Conservation (phyloP, 2,113 vertebrate species). For the Ptilorrhoa leucosticta region DNA sequence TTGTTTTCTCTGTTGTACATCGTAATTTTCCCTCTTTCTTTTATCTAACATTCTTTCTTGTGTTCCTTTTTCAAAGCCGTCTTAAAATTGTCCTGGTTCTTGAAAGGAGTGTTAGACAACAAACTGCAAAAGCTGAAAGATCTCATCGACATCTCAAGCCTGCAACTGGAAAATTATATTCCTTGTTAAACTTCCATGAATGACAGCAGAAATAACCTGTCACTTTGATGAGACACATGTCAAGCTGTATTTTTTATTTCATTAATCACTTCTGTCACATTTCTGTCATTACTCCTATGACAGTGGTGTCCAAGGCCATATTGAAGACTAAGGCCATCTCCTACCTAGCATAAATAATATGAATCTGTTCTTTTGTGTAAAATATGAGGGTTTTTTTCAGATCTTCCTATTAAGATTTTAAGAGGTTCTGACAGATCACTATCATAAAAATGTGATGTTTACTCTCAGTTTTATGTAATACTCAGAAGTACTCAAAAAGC, state of each 20-base stretch:
- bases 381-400: not conserved
- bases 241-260: not conserved
- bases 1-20: not conserved
- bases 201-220: not conserved
- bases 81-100: not conserved
- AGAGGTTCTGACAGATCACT: not conserved
- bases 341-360: not conserved
- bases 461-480: not conserved
- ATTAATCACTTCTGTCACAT: not conserved
- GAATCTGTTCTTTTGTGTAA: not conserved
- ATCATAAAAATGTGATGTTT: not conserved
- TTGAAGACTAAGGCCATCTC: not conserved
- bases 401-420: not conserved
- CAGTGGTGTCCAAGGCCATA: not conserved
- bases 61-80: not conserved
- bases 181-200: not conserved
- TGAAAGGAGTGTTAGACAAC: not conserved
- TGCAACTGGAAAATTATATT: not conserved
- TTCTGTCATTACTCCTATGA: not conserved
- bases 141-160: not conserved
- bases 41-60: not conserved
- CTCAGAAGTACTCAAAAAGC: not conserved
- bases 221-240: not conserved
- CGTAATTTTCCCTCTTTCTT: not conserved
- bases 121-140: not conserved